A percentile compares a stretch with the other conserved stretches of the same genome.
These are phyloP conservation scores for Semaprochilodus insignis DNA, from an alignment of 2,797 vertebrate species.

Conservation along the genomic window DNA sequence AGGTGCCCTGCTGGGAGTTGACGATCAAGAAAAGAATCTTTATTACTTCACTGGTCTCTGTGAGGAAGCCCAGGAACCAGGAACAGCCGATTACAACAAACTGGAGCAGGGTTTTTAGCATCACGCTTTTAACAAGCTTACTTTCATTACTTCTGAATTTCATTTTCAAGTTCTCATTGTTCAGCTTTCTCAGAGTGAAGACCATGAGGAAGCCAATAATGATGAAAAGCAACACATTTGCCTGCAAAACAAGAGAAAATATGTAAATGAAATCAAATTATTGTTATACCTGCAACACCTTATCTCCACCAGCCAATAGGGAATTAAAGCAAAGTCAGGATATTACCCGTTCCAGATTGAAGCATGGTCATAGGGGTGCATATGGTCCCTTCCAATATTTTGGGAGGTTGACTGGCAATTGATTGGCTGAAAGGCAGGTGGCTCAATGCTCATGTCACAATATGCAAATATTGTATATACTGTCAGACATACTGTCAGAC, in stretches of 20 bases:
- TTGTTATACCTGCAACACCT: too few relatives aligned
- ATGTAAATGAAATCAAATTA: too few relatives aligned
- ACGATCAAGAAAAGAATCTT: neutral
- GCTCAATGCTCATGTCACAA: too few relatives aligned
- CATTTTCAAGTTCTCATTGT: neutral
- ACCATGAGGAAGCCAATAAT: neutral
- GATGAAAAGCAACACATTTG: conserved; percentile 21
- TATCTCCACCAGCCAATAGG: neutral
- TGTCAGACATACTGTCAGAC: too few relatives aligned
- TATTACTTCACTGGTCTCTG: fast-evolving
- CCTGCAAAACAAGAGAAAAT: neutral
- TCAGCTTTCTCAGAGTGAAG: neutral
- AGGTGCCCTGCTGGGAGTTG: conserved; percentile 44
- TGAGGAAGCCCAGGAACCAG: conserved; percentile 30
- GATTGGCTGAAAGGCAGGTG: too few relatives aligned
- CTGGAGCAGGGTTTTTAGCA: conserved; percentile 39
- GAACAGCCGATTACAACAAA: conserved; percentile 38
- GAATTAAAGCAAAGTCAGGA: neutral
- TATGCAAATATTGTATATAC: too few relatives aligned
- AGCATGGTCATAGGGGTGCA: too few relatives aligned
- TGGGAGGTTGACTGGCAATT: too few relatives aligned
- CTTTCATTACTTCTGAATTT: neutral
- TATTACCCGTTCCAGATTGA: too few relatives aligned
- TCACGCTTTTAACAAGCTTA: neutral
- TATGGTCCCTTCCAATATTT: too few relatives aligned